Percentiles rank a stretch among this genome's conserved stretches.
phyloP scores from a whole-genome alignment of 2,797 vertebrate genomes.

The Natrix natrix region DNA sequence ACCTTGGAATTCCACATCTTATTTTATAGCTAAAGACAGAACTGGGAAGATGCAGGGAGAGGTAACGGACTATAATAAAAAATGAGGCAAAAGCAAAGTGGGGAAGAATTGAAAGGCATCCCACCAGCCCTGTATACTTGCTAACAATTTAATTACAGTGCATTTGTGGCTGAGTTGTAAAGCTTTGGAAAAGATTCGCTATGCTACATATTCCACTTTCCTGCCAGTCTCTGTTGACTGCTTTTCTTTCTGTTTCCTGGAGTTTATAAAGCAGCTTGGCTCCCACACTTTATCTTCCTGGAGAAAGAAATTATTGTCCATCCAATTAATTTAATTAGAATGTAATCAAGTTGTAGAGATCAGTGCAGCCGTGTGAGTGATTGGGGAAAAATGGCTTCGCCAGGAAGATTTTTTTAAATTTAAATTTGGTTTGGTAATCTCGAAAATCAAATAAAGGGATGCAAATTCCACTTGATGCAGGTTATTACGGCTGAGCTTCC shows the following conservation, averaged over 20 bases:
- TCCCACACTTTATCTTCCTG: slow-evolving; percentile 50
- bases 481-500: background rate
- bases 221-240: background rate
- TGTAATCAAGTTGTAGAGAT: slow-evolving; percentile 66
- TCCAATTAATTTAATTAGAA: slow-evolving; percentile 73
- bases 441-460: slow-evolving; percentile 53
- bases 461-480: background rate
- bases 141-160: slow-evolving; percentile 61
- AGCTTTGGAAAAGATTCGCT: slow-evolving; percentile 20
- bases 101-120: background rate
- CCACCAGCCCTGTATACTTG: slow-evolving; percentile 48
- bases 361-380: slow-evolving; percentile 59
- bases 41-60: slow-evolving; percentile 28
- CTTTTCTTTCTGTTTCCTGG: slow-evolving; percentile 8
- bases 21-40: slow-evolving; percentile 14
- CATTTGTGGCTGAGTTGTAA: slow-evolving; percentile 51
- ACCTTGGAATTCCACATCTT: slow-evolving; percentile 45
- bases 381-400: slow-evolving; percentile 68
- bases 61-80: slow-evolving; percentile 19
- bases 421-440: slow-evolving; percentile 65
- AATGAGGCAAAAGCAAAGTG: background rate
- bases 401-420: slow-evolving; percentile 61
- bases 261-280: slow-evolving; percentile 49
- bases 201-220: background rate
- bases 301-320: slow-evolving; percentile 65